These are phyloP conservation scores for Andrena flavipes DNA, from an alignment of 2,888 invertebrate genomes.

Conservation along the genomic window DNA sequence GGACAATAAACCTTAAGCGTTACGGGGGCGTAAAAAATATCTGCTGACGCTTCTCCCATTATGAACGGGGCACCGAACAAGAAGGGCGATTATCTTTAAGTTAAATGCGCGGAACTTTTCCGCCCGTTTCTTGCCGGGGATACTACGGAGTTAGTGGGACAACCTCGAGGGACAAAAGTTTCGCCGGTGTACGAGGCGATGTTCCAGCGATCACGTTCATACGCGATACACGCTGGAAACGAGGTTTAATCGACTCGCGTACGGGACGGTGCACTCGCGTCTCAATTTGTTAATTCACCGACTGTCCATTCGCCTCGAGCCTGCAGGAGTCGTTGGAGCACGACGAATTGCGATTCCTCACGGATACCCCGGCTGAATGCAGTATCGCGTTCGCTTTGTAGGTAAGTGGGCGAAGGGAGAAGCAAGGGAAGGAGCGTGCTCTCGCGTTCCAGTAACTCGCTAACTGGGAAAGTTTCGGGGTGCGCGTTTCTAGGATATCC, in stretches of 20 bases:
- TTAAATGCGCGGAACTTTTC: constrained; percentile 35
- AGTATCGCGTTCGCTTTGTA: constrained; percentile 21
- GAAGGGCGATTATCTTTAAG: constrained; percentile 31
- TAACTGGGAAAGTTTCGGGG: constrained; percentile 22
- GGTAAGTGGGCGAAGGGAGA: constrained; percentile 15
- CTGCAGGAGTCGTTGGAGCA: constrained; percentile 16
- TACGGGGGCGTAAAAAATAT: constrained; percentile 17
- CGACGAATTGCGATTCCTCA: constrained; percentile 40
- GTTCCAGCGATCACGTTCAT: not conserved
- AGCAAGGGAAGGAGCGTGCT: constrained; percentile 3
- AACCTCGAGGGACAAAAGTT: constrained; percentile 15
- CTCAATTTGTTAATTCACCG: constrained; percentile 19
- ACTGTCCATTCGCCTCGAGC: constrained; percentile 5
- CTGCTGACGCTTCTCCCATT: constrained; percentile 30
- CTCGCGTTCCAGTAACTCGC: constrained; percentile 20
- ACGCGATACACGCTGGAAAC: constrained; percentile 14
- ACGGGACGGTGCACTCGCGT: not conserved
- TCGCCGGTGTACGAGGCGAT: constrained; percentile 5
- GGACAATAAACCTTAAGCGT: constrained; percentile 17
- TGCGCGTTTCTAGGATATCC: constrained; percentile 20
- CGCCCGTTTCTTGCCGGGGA: constrained; percentile 10
- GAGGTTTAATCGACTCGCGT: constrained; percentile 15
- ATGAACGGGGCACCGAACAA: constrained; percentile 24
- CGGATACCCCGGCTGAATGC: constrained; percentile 15
- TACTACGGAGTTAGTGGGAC: not conserved